These are phyloP conservation scores for Lasioglossum villosulum DNA, from an alignment of 2,888 invertebrate genomes.

Conservation along the genomic window DNA sequence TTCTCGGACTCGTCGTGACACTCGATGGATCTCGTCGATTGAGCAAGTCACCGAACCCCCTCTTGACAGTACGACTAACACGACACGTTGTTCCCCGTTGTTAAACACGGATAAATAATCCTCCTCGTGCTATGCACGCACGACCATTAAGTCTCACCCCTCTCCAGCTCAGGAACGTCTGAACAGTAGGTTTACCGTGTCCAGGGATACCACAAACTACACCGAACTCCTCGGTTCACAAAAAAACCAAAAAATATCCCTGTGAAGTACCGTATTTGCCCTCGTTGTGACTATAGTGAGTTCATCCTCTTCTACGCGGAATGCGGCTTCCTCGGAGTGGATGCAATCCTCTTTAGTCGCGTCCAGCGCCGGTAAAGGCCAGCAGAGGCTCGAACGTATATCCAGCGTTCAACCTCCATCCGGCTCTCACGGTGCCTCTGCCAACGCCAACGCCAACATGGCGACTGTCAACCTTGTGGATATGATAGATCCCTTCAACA, in stretches of 20 bases:
- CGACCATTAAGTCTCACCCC: conserved; percentile 51
- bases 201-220: conserved; percentile 55
- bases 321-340: conserved; percentile 69
- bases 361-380: conserved; percentile 57
- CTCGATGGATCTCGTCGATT: conserved; percentile 56
- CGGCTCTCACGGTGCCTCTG: conserved; percentile 75
- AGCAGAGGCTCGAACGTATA: conserved; percentile 62
- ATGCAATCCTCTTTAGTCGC: conserved; percentile 66
- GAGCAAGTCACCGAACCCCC: conserved; percentile 30
- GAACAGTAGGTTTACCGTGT: conserved; percentile 68
- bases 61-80: conserved; percentile 20
- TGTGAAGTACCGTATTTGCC: conserved; percentile 58
- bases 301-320: conserved; percentile 62
- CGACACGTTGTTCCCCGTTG: conserved; percentile 34
- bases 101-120: conserved; percentile 36
- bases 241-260: conserved; percentile 27
- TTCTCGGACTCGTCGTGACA: conserved; percentile 32
- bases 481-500: conserved; percentile 99
- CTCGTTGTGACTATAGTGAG: conserved; percentile 67
- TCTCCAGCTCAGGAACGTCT: conserved; percentile 57
- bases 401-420: conserved; percentile 60
- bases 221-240: conserved; percentile 34
- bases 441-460: conserved; percentile 80
- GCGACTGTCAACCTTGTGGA: conserved; percentile 97
- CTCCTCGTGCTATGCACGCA: conserved; percentile 64